phyloP scores from a whole-genome alignment of 64 coral and sea anemone species.

The Orbicella faveolata region DNA sequence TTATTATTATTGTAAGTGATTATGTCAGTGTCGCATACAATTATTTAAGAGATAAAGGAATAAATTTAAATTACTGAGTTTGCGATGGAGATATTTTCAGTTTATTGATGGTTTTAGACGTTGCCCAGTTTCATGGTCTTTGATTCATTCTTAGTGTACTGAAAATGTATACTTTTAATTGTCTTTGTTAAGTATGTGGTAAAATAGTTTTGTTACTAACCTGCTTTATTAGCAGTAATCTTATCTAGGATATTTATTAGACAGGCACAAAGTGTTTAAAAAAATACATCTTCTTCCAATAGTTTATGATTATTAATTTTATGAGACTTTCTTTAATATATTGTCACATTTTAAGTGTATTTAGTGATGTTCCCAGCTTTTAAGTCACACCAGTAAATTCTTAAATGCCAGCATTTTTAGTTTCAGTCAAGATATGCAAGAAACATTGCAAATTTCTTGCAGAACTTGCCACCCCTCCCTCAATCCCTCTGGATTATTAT shows the following conservation, averaged over 20 bases:
- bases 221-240: neutral
- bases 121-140: neutral
- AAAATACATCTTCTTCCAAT: neutral
- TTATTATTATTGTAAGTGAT: neutral
- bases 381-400: too few species aligned
- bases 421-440: too few species aligned
- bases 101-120: neutral
- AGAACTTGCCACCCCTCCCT: too few species aligned
- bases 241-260: neutral
- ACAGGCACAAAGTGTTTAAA: neutral
- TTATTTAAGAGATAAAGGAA: neutral
- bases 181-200: neutral
- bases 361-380: too few species aligned
- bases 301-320: neutral
- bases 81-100: neutral
- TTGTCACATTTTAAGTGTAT: too few species aligned
- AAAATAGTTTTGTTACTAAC: conserved; percentile 12
- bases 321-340: too few species aligned
- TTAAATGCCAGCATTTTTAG: too few species aligned
- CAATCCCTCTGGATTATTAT: too few species aligned
- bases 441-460: too few species aligned
- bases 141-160: neutral
- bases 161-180: neutral
- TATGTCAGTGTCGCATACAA: neutral
- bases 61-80: neutral